These are phyloP conservation scores for Dascillus cervinus DNA, from an alignment of 2,888 invertebrate genomes.

Conservation along the genomic window DNA sequence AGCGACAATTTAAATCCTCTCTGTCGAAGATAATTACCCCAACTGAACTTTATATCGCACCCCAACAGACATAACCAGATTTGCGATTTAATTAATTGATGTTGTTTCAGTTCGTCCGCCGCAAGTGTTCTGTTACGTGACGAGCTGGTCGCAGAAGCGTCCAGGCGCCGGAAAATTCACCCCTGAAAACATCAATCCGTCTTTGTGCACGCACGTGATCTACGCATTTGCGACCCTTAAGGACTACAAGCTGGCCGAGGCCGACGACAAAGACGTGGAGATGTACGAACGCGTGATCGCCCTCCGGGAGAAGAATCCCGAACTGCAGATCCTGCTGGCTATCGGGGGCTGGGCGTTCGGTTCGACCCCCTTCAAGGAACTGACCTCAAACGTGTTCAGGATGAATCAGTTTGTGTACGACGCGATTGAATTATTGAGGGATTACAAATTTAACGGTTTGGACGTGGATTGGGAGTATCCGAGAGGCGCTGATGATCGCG, in stretches of 20 bases:
- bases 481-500: conserved; percentile 78
- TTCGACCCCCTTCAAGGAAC: conserved; percentile 87
- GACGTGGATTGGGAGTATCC: conserved; percentile 96
- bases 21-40: no score
- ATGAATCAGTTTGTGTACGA: conserved; percentile 96
- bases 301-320: conserved; percentile 79
- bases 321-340: conserved; percentile 72
- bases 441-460: conserved; percentile 85
- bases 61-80: background rate
- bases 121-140: conserved; percentile 89
- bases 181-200: conserved; percentile 82
- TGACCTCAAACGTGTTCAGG: conserved; percentile 83
- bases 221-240: conserved; percentile 91
- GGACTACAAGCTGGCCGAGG: conserved; percentile 74
- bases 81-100: background rate
- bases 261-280: conserved; percentile 73
- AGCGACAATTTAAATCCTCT: no score
- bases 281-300: conserved; percentile 81
- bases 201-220: conserved; percentile 88
- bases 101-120: conserved; percentile 58
- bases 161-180: conserved; percentile 81
- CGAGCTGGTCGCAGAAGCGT: conserved; percentile 92
- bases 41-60: no score
- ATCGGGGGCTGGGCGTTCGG: conserved; percentile 97
- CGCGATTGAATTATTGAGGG: conserved; percentile 85